Evolutionary conservation across 2,888 invertebrate genomes (phyloP), one percentile per base, ranked within the genome.

Genomic region (Pycnomerus fuliginosus): DNA sequence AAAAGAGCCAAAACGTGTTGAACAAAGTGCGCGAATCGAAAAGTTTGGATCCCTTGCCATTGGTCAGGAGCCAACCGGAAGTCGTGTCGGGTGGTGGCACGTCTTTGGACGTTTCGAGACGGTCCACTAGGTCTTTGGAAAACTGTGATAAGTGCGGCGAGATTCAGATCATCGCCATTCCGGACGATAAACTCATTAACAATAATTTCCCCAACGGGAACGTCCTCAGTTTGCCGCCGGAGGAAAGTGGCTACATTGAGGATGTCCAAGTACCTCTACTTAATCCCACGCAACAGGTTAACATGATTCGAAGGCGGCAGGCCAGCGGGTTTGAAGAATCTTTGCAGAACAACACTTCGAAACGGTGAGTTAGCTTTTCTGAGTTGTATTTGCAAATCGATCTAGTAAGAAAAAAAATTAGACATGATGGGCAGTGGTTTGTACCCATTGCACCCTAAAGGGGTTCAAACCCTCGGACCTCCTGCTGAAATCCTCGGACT

Each of bases 41-140:
- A 49, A 84, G 84, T 1, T 68, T 85, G 46, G 85, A 86, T 64
- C 80, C 79, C 2, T 74, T 85, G 61, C 84, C 82, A 3, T 48
- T 65, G 28, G 42, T 51, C 10, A 60, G 59, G 46, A 53, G 48
- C 37, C 51, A 50, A 30, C 53, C 58, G 12, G 55, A 48, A 12
- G 27, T 61, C 52, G 39, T 60, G 50, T 39, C 49, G 27, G n/a
- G n/a, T n/a, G n/a, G n/a, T n/a, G 28, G 53, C 50, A 22, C 41
- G 17, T 11, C 34, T 32, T 7, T 50, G 22, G 34, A 65, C 29
- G 62, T 64, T 14, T 53, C 58, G 3, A 48, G 56, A 47, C 48
- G 72, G 48, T 64, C 70, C 56, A 65, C 61, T 3, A 56, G 71
- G 24, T 77, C 77, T 12, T 62, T 78, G 38, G 77, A 76, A 53